Evolutionary conservation across 2,797 vertebrate species (phyloP).

Genomic region (Cottoperca gobio): DNA sequence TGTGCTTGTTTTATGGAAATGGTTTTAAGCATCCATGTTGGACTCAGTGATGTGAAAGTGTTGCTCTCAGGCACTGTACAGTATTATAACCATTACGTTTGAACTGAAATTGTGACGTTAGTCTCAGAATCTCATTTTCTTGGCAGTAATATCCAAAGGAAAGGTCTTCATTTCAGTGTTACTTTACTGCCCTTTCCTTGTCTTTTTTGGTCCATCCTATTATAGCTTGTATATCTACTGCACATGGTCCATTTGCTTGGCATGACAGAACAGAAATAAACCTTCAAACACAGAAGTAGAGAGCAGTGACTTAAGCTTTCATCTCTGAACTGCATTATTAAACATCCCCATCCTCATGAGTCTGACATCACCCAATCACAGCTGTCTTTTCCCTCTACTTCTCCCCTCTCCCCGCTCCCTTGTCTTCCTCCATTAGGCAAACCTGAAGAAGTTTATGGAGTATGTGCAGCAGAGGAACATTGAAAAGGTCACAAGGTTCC

Average conservation of each 20-base stretch:
- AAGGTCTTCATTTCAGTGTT: conserved; percentile 25
- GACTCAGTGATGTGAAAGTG: not conserved
- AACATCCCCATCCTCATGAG: conserved; percentile 73
- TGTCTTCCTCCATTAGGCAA: conserved; percentile 87
- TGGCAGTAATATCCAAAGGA: conserved; percentile 12
- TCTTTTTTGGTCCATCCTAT: conserved; percentile 49
- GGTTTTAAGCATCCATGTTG: conserved; percentile 20
- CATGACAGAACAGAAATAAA: conserved; percentile 72
- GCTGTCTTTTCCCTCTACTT: conserved; percentile 54
- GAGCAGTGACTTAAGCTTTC: conserved; percentile 74
- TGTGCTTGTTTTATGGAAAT: conserved; percentile 38
- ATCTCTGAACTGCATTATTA: conserved; percentile 84
- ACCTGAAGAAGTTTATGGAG: conserved; percentile 98
- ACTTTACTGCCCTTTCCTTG: conserved; percentile 16
- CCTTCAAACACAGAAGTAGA: conserved; percentile 59
- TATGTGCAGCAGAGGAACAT: conserved; percentile 90
- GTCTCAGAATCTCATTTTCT: conserved; percentile 25
- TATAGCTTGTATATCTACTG: conserved; percentile 49
- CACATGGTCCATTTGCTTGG: conserved; percentile 67
- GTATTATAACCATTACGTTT: conserved; percentile 15
- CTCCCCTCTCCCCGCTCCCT: conserved; percentile 17
- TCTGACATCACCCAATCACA: conserved; percentile 77
- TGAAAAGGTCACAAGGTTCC: conserved; percentile 93
- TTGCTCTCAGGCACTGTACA: not conserved
- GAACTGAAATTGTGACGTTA: conserved; percentile 6